phyloP scores from a whole-genome alignment of 2,113 vertebrate genomes.

The Pangasianodon hypophthalmus region DNA sequence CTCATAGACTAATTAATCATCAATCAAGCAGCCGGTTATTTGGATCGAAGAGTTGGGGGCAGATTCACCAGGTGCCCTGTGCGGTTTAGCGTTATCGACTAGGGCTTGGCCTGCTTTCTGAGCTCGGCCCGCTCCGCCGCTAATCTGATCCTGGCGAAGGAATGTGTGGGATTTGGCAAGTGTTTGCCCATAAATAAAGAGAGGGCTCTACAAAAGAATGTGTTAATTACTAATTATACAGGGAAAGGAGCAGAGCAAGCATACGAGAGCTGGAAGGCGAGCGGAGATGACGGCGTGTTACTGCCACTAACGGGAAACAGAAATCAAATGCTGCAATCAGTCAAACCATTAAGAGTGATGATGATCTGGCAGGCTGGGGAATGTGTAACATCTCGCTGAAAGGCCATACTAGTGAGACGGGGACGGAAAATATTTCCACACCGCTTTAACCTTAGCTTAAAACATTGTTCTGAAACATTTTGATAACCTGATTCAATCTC shows the following conservation, averaged over 20 bases:
- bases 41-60: constrained; percentile 53
- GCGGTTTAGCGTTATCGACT: constrained; percentile 42
- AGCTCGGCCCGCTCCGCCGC: constrained; percentile 67
- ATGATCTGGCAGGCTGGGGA: constrained; percentile 27
- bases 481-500: constrained; percentile 33
- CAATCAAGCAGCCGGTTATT: constrained; percentile 58
- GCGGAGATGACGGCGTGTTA: constrained; percentile 40
- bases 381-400: not conserved
- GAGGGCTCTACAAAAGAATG: constrained; percentile 71
- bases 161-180: constrained; percentile 81
- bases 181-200: constrained; percentile 71
- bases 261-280: constrained; percentile 60
- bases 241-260: constrained; percentile 57
- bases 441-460: not conserved
- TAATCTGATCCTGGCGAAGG: constrained; percentile 79
- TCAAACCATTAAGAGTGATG: constrained; percentile 33
- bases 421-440: not conserved
- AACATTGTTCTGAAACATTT: constrained; percentile 12
- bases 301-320: constrained; percentile 50
- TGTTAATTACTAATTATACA: constrained; percentile 78
- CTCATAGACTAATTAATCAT: constrained; percentile 56
- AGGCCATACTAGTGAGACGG: not conserved
- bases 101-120: constrained; percentile 74
- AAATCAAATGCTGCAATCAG: constrained; percentile 57
- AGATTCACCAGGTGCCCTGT: constrained; percentile 62